Base-by-base conservation (phyloP, 1,140 invertebrate genomes). In the Littorina saxatilis region DNA sequence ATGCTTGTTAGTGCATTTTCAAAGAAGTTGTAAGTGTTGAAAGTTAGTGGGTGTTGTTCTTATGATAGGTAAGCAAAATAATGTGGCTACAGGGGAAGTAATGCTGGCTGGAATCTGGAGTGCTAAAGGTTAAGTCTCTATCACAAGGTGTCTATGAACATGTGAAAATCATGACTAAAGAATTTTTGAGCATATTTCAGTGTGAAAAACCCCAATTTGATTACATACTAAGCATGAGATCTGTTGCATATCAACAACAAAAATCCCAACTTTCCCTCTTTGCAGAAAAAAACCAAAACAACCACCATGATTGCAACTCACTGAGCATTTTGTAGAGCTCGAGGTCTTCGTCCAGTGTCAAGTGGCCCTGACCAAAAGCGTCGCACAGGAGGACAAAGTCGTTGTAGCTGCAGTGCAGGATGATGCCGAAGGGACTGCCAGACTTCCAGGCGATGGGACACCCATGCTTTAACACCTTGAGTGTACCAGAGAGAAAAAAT, bases 361-460 rank as follows among this genome's bases (percentile, higher is more conserved):
- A 80, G 15, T 39, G 23, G 32, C 82, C 85, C 39, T 91, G 85
- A 68, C 86, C 82, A 72, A 90, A 89, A 11, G 87, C 87, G 37
- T 86, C 83, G 50, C 83, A 82, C 52, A 91, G 43, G 9, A 76
- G 75, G 4, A 88, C 79, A 68, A 91, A 86, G 63, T 87, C 82
- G 7, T 85, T 81, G 32, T 84, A 55, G 7, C 83, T 84, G 80
- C 89, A 90, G 50, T 86, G 84, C 58, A 91, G 55, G 5, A 91
- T 58, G n/a, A 91, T 87, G 35, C 87, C 87, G 85, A 89, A 90
- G 29, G 88, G 89, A 52, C 82, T 81, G 20, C 88, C 90, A 35
- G 86, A 80, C 43, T 84, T 88, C 91, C 91, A 91, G 7, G 91
- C 91, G 32, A 91, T 7, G 3, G 89, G 87, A 29, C 66, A 82